These are phyloP conservation scores for Enchytraeus crypticus DNA, from an alignment of 2,888 invertebrate species.

Conservation along the genomic window DNA sequence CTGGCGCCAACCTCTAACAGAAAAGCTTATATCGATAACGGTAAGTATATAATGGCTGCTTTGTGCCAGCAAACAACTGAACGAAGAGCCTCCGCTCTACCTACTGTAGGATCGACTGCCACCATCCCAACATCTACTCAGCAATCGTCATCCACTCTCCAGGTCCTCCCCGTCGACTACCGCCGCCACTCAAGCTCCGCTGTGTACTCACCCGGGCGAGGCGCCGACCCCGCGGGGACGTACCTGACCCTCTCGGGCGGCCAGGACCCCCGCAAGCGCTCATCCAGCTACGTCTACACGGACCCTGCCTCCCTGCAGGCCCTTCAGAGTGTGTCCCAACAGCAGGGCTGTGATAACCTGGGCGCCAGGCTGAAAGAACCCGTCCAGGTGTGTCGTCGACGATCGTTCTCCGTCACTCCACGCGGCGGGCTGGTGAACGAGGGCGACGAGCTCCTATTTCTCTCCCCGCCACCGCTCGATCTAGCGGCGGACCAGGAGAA, in stretches of 20 bases:
- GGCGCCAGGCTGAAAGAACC: neutral
- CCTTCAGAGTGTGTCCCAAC: neutral
- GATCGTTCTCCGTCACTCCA: conserved; percentile 22
- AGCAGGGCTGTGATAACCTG: neutral
- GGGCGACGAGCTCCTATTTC: conserved; percentile 18
- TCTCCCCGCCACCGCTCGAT: neutral
- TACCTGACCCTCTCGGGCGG: neutral
- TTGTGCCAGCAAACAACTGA: neutral
- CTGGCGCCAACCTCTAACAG: neutral
- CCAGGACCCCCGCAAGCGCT: neutral
- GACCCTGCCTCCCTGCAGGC: neutral
- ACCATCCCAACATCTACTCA: neutral
- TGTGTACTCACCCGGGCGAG: neutral
- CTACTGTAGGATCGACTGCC: neutral
- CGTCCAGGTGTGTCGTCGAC: conserved; percentile 11
- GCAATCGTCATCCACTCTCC: neutral
- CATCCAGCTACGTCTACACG: neutral
- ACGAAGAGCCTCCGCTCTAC: neutral
- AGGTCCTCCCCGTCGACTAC: conserved; percentile 2
- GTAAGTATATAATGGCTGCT: neutral
- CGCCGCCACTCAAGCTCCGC: conserved; percentile 13
- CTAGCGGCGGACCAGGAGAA: neutral
- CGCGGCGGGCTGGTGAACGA: conserved; percentile 20
- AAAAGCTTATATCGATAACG: neutral
- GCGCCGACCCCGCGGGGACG: neutral